A percentile compares a stretch with the other conserved stretches of the same genome.
phyloP scores from a whole-genome alignment of 2,797 vertebrate species.

The Oryzias dopingdopingensis region DNA sequence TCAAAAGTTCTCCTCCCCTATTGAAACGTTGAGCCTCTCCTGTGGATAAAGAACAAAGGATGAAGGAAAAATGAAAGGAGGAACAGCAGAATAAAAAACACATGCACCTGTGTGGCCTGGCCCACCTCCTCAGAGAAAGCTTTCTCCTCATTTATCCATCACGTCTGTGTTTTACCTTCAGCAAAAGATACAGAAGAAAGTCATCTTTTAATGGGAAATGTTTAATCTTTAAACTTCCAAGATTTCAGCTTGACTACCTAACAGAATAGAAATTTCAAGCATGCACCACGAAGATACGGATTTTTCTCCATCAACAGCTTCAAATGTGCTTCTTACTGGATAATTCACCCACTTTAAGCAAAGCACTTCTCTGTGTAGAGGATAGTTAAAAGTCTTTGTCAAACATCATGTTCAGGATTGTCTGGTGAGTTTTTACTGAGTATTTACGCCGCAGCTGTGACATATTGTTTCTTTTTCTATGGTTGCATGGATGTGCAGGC shows the following conservation, averaged over 20 bases:
- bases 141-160: constrained; percentile 30
- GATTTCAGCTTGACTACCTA: constrained; percentile 1
- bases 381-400: constrained; percentile 13
- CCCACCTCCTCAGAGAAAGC: constrained; percentile 25
- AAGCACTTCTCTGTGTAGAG: constrained; percentile 8
- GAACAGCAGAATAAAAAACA: constrained; percentile 13
- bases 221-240: not conserved
- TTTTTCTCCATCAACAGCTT: not conserved
- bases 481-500: constrained; percentile 20
- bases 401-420: constrained; percentile 41
- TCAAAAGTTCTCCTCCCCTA: constrained; percentile 30
- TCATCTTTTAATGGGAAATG: constrained; percentile 1
- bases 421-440: constrained; percentile 29
- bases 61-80: constrained; percentile 21
- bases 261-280: not conserved
- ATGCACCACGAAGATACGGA: not conserved
- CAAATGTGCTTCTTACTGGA: not conserved
- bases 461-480: not conserved
- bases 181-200: constrained; percentile 9
- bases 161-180: constrained; percentile 5
- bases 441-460: constrained; percentile 14
- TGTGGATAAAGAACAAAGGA: constrained; percentile 43
- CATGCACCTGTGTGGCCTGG: constrained; percentile 20
- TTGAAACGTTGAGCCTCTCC: constrained; percentile 34
- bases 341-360: constrained; percentile 17